Evolutionary conservation across 2,888 invertebrate genomes (phyloP), one percentile per base, ranked within the genome.

Genomic region (Eumerus sabulonum): DNA sequence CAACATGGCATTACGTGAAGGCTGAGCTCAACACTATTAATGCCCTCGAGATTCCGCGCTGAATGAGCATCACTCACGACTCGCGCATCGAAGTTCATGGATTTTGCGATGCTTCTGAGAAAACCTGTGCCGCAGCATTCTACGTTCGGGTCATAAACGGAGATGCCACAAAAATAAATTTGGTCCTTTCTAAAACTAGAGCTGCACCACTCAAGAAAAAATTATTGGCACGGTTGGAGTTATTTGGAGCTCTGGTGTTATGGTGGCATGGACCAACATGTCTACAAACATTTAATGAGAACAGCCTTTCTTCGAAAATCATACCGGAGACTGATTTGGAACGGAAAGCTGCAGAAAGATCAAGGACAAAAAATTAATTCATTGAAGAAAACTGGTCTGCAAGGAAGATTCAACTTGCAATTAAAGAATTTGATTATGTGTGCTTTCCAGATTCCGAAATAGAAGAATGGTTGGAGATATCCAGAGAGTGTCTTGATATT

Each of bases 221-320:
- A 16, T 71, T 66, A 4, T 9, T 71, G 5, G 50, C 68, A 17
- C 35, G 84, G 5, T 63, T 85, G 5, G 83, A 84, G 35, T 60
- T 85, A 13, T 72, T 81, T n/a, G 77, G 63, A 18, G 79, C 82
- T 11, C 38, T 17, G 19, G n/a, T 81, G 3, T 12, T 62, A 38
- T n/a, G n/a, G n/a, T n/a, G n/a, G n/a, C n/a, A n/a, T n/a, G n/a
- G n/a, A n/a, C n/a, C n/a, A n/a, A n/a, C n/a, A n/a, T n/a, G n/a
- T n/a, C n/a, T n/a, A n/a, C n/a, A n/a, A n/a, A n/a, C n/a, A n/a
- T n/a, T n/a, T n/a, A n/a, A n/a, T n/a, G n/a, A n/a, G n/a, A n/a
- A n/a, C n/a, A n/a, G n/a, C n/a, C n/a, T n/a, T n/a, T n/a, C n/a
- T n/a, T n/a, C n/a, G n/a, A n/a, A n/a, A n/a, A n/a, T n/a, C n/a